Conservation (phyloP, 2,797 vertebrate species). For the Cossypha heuglini region DNA sequence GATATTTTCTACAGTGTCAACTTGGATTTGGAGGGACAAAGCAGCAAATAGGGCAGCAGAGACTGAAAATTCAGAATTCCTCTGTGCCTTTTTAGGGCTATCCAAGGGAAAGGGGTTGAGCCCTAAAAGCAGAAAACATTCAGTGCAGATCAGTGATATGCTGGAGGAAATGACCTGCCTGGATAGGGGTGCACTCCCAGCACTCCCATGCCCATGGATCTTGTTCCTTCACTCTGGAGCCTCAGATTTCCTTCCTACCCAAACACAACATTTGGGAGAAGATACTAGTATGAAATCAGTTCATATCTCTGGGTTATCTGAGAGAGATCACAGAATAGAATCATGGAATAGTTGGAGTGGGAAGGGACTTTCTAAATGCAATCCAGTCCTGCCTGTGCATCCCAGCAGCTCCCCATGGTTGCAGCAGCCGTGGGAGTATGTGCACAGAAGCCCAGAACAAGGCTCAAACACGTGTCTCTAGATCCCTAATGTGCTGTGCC, state of each 20-base stretch:
- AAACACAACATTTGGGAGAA: neutral
- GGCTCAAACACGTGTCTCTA: neutral
- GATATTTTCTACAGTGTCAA: neutral
- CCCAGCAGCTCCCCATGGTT: neutral
- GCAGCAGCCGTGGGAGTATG: neutral
- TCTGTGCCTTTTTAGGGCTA: neutral
- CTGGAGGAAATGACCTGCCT: neutral
- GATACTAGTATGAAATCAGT: rapidly evolving
- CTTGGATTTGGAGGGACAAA: neutral
- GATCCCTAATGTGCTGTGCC: neutral
- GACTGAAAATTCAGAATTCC: neutral
- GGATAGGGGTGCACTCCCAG: neutral
- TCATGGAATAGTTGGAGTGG: neutral
- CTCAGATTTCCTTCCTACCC: neutral
- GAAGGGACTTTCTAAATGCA: neutral
- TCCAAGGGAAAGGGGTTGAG: neutral
- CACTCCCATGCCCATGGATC: neutral
- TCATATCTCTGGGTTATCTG: neutral
- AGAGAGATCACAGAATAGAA: neutral
- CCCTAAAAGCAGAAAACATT: neutral
- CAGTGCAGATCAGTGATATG: neutral
- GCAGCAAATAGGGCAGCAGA: neutral
- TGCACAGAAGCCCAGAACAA: neutral
- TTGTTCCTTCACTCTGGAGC: neutral
- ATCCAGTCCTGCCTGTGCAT: neutral